phyloP scores from a whole-genome alignment of 2,113 vertebrate species.

The Aegithalos caudatus region DNA sequence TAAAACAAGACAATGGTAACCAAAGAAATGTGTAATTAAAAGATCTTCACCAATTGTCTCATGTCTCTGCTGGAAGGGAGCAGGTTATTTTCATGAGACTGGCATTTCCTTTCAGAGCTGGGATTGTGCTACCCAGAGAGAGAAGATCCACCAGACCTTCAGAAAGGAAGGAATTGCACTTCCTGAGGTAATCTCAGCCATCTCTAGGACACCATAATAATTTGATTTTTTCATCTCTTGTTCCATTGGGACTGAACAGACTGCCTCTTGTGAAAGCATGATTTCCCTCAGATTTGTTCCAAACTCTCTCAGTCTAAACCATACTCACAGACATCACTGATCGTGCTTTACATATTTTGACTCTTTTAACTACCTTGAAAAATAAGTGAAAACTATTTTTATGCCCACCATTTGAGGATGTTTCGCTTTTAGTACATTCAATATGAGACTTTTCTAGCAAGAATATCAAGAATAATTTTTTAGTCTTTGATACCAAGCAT shows the following conservation, averaged over 20 bases:
- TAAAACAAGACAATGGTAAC: not conserved
- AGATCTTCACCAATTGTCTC: not conserved
- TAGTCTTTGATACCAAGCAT: not conserved
- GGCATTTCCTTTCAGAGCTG: not conserved
- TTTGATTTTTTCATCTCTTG: not conserved
- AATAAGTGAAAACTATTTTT: not conserved
- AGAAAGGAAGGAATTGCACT: not conserved
- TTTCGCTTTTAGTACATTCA: not conserved
- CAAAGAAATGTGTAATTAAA: not conserved
- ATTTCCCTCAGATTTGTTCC: not conserved
- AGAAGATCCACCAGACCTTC: not conserved
- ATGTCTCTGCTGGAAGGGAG: not conserved
- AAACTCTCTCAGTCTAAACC: not conserved
- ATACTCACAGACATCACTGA: not conserved
- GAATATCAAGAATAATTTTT: not conserved
- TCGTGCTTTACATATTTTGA: not conserved
- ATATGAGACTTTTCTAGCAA: not conserved
- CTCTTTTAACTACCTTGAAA: not conserved
- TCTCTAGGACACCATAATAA: not conserved
- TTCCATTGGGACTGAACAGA: not conserved
- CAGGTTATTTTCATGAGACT: not conserved
- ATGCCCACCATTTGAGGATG: not conserved
- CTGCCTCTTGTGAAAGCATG: rapidly evolving
- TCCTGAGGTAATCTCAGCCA: not conserved
- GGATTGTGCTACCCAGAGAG: not conserved